A percentile compares a stretch with the other conserved stretches of the same genome.
Conservation (phyloP, 1,140 invertebrate genomes). For the Anadara kagoshimensis region DNA sequence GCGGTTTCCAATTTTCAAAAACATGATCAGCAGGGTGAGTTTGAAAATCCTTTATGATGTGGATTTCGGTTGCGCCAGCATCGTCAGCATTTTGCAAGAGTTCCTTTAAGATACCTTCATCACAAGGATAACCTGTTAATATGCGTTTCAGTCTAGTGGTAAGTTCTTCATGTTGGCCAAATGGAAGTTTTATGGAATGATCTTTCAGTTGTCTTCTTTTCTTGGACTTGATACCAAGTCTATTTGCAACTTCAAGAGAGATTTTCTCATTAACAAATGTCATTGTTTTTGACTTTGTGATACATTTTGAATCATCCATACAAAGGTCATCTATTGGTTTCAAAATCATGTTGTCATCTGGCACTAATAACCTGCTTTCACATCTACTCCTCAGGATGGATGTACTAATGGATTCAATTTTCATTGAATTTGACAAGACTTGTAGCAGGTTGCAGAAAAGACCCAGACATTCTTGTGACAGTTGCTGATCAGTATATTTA, state of each 20-base stretch:
- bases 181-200: slow-evolving; percentile 31
- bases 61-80: slow-evolving; percentile 64
- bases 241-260: slow-evolving; percentile 27
- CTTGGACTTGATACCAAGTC: slow-evolving; percentile 54
- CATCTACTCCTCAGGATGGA: neutral
- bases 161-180: slow-evolving; percentile 65
- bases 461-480: neutral
- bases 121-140: slow-evolving; percentile 62
- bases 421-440: slow-evolving; percentile 1
- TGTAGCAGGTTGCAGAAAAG: slow-evolving; percentile 16
- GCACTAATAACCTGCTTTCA: slow-evolving; percentile 27
- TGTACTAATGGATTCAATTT: neutral
- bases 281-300: slow-evolving; percentile 42
- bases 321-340: slow-evolving; percentile 38
- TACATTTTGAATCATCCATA: slow-evolving; percentile 41
- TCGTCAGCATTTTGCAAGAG: slow-evolving; percentile 75
- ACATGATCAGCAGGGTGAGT: slow-evolving; percentile 43
- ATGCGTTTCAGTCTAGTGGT: slow-evolving; percentile 60
- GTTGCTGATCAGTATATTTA: neutral
- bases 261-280: slow-evolving; percentile 48
- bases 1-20: slow-evolving; percentile 47
- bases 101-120: slow-evolving; percentile 60
- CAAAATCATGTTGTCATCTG: slow-evolving; percentile 38
- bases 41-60: slow-evolving; percentile 63
- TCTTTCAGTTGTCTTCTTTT: slow-evolving; percentile 32